Evolutionary conservation across 2,113 vertebrate species (phyloP), one percentile per base, ranked within the genome.

Genomic region (Vanacampus margaritifer): DNA sequence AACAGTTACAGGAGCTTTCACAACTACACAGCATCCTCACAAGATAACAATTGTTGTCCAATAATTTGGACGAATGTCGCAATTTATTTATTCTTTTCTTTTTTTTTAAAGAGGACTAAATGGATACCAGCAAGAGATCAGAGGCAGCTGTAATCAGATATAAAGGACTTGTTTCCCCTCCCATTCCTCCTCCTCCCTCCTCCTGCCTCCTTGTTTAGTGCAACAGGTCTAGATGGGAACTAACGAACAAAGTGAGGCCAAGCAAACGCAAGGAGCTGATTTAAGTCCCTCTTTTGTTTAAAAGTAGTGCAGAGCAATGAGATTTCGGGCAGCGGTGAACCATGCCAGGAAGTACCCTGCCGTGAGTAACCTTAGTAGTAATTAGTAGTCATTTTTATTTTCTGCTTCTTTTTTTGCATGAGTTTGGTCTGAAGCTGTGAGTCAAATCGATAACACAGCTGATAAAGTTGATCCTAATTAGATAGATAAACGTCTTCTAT

Each of bases 281-380:
- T 69, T 75, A 36, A 23, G 35, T 50, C n/a, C 39, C 1, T 37
- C n/a, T 39, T 46, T 46, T 64, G 50, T 70, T 17, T 11, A 2
- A 35, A 14, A 9, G 19, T 43, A 45, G 48, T 70, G 63, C 37
- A 50, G 53, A 71, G 67, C 19, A 9, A 81, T 82, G 80, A 71
- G 89, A 61, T 85, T 91, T 57, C 80, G 85, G 64, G 68, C 51
- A 28, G 71, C 76, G 17, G 62, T 84, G 21, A 62, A 81, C 35
- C 85, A 88, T 14, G 82, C 76, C 23, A 91, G 76, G 72, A 89
- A 45, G 78, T 80, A 89, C 57, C 90, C 84, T 0, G 81, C 79
- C 0, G 90, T 91, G 68, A 89, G 90, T 88, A 75, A 58, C 50
- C n/a, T 58, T 26, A n/a, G n/a, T n/a, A n/a, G n/a, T n/a, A n/a